Evolutionary conservation across 1,140 invertebrate species (phyloP), one percentile per base, ranked within the genome.

Genomic region (Pollicipes pollicipes): DNA sequence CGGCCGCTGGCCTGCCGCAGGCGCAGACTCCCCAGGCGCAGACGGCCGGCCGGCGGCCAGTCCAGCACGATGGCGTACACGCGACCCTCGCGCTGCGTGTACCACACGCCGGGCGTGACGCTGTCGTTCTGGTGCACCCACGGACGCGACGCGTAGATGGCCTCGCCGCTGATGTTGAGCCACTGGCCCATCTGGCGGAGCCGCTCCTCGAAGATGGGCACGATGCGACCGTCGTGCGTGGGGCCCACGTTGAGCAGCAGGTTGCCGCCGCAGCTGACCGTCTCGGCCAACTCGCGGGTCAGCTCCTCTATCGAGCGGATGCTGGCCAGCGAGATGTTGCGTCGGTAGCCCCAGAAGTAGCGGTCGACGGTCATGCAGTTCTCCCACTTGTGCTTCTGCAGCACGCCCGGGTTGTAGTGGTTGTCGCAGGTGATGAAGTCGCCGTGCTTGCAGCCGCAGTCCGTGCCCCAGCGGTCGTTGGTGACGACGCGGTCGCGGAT

Each of bases 311-410:
- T 29, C 3, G 27, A 28, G n/a, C n/a, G 64, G 28, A 66, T 66
- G 75, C 94, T 89, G 30, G 79, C 73, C 0, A 94, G 74, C 17
- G 79, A 79, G 30, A 90, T 86, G 78, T 90, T 87, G 75, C 90
- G 84, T 64, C 91, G 81, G 77, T 86, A 93, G 13, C 92, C 93
- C 93, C 95, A 98, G 0, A 93, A 95, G n/a, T 82, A 77, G 73
- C 83, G 86, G 77, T 98, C 95, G 66, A 98, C 80, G 0, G 93
- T 95, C 84, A 97, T 91, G 21, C 87, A 88, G 79, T 94, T 94
- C 79, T 95, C 93, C 91, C 91, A 95, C 79, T 95, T 95, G 73
- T 90, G 89, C 3, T 79, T 68, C 75, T 86, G 83, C 8, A 92
- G 78, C 66, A 83, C 79, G 72, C 86, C 88, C 89, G 73, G 73